Conservation (phyloP, 1,140 invertebrate genomes). For the Geopemphigus sp. region DNA sequence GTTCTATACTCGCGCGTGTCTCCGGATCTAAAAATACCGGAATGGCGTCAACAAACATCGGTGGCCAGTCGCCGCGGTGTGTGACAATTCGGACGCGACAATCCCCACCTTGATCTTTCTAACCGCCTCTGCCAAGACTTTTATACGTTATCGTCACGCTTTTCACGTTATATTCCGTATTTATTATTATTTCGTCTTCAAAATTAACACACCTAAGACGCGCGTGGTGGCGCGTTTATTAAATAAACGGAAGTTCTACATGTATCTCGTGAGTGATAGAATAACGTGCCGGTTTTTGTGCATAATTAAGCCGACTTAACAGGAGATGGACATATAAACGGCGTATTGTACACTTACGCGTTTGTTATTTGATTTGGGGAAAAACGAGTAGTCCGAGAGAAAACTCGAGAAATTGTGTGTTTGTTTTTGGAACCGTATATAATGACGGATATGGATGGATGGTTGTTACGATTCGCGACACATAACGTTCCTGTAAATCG, state of each 20-base stretch:
- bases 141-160: background rate
- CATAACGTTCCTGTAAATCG: background rate
- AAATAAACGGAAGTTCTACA: background rate
- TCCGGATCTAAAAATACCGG: slow-evolving; percentile 36
- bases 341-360: background rate
- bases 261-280: background rate
- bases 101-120: too few relatives aligned
- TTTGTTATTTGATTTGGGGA: background rate
- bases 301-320: background rate
- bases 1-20: background rate
- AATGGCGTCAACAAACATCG: slow-evolving; percentile 15
- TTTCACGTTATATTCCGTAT: background rate
- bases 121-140: background rate
- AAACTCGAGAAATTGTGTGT: background rate
- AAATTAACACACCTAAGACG: slow-evolving; percentile 15
- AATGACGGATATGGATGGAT: background rate
- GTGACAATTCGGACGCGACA: slow-evolving; percentile 6
- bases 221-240: background rate
- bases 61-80: too few relatives aligned
- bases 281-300: background rate
- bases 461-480: background rate
- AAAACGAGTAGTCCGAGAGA: too few relatives aligned
- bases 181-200: slow-evolving; percentile 1
- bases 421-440: background rate
- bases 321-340: background rate